Base-by-base conservation (phyloP, 35 echinoderm and acorn worm genomes). In the Holothuria glaberrima region DNA sequence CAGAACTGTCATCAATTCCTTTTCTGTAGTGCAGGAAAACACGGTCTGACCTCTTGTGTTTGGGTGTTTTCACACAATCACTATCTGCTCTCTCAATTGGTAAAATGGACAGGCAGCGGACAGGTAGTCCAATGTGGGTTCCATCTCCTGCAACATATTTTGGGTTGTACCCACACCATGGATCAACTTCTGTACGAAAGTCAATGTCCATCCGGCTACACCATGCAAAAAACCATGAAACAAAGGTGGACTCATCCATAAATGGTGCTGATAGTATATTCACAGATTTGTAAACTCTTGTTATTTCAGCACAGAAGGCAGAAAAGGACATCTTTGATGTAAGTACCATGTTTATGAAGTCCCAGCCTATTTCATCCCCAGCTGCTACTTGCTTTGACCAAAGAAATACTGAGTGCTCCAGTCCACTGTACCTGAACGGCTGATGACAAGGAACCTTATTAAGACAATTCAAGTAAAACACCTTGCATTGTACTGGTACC, bases 241-340 rank as follows among this genome's bases (percentile, higher is more conserved):
- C 76, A 80, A 80, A 80, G 19, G 76, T 80, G 25, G 76, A 80
- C 48, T 80, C 20, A 36, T 80, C 35, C 76, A 80, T 80, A 41
- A 80, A 80, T 80, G 3, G 76, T 17, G 76, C 76, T n/a, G 76
- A 80, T 24, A 80, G 0, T 5, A 80, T 12, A 48, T 80, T 80
- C 14, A 48, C 45, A 20, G 76, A 80, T 29, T 48, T 80, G 22
- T 80, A 80, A 24, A 80, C 44, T 20, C 50, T 33, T 80, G 76
- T 80, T 36, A 80, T 54, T 5, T 80, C 76, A n/a, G 35, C 21
- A 22, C 76, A 80, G 26, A 80, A 80, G 5, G 76, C 76, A 48
- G 76, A 80, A 80, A 80, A 48, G 20, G 76, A 56, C 76, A 80
- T 21, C 21, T 80, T 48, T 28, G 76, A 80, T 48, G 76, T 48